Evolutionary conservation across 2,888 invertebrate genomes (phyloP).

Genomic region (Drosophila dives): DNA sequence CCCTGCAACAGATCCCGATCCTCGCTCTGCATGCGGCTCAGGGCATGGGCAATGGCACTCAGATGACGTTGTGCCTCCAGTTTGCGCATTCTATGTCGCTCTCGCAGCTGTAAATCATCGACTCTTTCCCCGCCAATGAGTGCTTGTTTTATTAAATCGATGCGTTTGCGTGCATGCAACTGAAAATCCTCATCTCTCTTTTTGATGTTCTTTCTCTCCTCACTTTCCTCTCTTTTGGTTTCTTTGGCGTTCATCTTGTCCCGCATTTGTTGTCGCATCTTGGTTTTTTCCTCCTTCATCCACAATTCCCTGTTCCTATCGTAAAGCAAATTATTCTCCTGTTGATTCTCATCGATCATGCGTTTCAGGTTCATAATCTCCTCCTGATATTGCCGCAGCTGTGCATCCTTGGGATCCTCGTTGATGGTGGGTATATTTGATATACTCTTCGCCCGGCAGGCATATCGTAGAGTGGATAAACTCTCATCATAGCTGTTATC

Average conservation of each 20-base stretch:
- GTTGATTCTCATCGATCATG: constrained; percentile 68
- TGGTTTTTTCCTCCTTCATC: constrained; percentile 85
- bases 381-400: constrained; percentile 92
- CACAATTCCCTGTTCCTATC: constrained; percentile 34
- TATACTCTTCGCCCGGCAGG: constrained; percentile 94
- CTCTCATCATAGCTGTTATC: constrained; percentile 94
- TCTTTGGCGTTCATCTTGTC: constrained; percentile 77
- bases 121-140: constrained; percentile 93
- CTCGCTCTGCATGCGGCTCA: constrained; percentile 88
- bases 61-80: constrained; percentile 88
- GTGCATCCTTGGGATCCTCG: constrained; percentile 95
- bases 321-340: neutral
- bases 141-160: constrained; percentile 88
- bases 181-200: constrained; percentile 61
- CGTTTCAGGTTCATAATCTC: constrained; percentile 89
- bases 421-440: constrained; percentile 93
- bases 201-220: neutral
- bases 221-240: neutral
- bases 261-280: constrained; percentile 77
- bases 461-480: constrained; percentile 92
- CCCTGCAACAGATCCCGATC: constrained; percentile 89
- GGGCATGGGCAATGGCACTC: constrained; percentile 87
- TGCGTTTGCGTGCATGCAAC: constrained; percentile 83
- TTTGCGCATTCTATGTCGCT: constrained; percentile 88
- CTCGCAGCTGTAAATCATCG: constrained; percentile 89